Evolutionary conservation across 1,140 invertebrate genomes (phyloP).

Genomic region (Anthonomus grandis): DNA sequence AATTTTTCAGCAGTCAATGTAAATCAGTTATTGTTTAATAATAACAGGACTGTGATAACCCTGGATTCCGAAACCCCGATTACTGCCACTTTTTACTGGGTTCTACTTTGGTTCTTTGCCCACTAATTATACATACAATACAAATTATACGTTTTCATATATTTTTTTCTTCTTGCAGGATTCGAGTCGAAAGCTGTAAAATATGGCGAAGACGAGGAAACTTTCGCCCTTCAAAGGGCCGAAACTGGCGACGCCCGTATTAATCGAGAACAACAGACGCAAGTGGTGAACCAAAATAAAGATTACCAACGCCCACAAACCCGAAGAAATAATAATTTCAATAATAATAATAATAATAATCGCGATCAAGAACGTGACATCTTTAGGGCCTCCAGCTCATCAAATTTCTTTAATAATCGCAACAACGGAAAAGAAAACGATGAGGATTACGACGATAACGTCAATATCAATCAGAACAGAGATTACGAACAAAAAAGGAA

Average conservation of each 20-base stretch:
- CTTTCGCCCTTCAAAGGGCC: slow-evolving; percentile 71
- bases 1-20: too few relatives aligned
- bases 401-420: slow-evolving; percentile 65
- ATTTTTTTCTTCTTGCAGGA: slow-evolving; percentile 43
- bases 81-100: too few relatives aligned
- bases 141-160: slow-evolving; percentile 3
- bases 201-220: slow-evolving; percentile 66
- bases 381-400: slow-evolving; percentile 63
- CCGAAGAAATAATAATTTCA: slow-evolving; percentile 30
- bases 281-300: slow-evolving; percentile 43
- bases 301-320: slow-evolving; percentile 38
- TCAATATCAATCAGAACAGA: slow-evolving; percentile 44
- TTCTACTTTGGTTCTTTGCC: too few relatives aligned
- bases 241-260: slow-evolving; percentile 64
- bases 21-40: too few relatives aligned
- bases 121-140: too few relatives aligned
- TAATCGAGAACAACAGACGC: slow-evolving; percentile 44
- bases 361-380: slow-evolving; percentile 50
- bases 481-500: slow-evolving; percentile 46
- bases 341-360: slow-evolving; percentile 38
- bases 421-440: slow-evolving; percentile 58
- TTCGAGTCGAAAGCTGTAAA: slow-evolving; percentile 60
- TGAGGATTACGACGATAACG: slow-evolving; percentile 54
- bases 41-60: too few relatives aligned
- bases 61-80: too few relatives aligned